Evolutionary conservation across 2,888 invertebrate species (phyloP), one percentile per base, ranked within the genome.

Genomic region (Chouioia cunea): DNA sequence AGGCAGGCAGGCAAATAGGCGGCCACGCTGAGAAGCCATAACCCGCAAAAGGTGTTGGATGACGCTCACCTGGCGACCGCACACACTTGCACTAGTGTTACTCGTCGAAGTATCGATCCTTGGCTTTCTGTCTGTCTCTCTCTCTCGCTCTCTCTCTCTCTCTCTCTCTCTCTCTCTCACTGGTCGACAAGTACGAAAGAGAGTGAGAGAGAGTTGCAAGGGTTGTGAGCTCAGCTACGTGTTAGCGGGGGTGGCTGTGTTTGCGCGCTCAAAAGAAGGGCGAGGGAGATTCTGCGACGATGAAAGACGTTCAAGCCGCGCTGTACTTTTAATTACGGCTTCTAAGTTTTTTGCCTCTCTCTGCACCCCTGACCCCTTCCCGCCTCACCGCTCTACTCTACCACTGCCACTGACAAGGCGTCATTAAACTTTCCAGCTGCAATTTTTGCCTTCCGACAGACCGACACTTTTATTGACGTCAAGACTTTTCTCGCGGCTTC

Each of bases 11-110:
- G 36, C 6, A 22, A 46, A 63, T 73, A 36, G 36, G 36, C 36
- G 36, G 36, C 6, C 36, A 12, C 36, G 27, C 50, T 60, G 14
- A 23, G 70, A 70, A 70, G 70, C 70, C 70, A 70, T 70, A 70
- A 70, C 23, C 23, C 52, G 65, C 48, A 65, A 53, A 50, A 54
- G 70, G 70, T 70, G 60, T 70, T 65, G 65, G 48, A 65, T 70
- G 65, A 70, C 70, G 60, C 50, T 70, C 70, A 64, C 70, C 70
- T 70, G 70, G 16, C 54, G 43, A 60, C 60, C 43, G 23, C 53
- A 59, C 70, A 47, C 27, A 22, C 47, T 27, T 16, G 46, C 18
- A 27, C 36, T 36, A 36, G 36, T 36, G 36, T 12, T 36, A 23
- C 23, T 23, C 53, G 53, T 54, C 53, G 23, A 54, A 54, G 23